A percentile compares a stretch with the other conserved stretches of the same genome.
phyloP scores from a whole-genome alignment of 2,888 invertebrate genomes.

The Microdon myrmicae region DNA sequence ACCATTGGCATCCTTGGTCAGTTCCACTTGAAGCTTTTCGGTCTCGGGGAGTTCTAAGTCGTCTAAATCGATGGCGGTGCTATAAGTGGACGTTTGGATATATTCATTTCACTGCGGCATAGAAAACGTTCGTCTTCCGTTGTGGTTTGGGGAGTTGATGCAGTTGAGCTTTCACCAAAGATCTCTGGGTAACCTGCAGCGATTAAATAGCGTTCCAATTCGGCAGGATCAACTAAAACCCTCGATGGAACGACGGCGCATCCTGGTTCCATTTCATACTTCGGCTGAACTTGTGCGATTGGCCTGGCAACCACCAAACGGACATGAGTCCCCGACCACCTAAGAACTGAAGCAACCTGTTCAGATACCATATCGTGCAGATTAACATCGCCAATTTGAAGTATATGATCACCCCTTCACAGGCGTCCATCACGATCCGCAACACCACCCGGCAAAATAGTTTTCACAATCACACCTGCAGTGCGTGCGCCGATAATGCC shows the following conservation, averaged over 20 bases:
- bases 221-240: slow-evolving; percentile 86
- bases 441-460: slow-evolving; percentile 96
- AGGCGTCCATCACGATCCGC: slow-evolving; percentile 97
- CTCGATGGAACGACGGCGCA: slow-evolving; percentile 75
- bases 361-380: slow-evolving; percentile 98
- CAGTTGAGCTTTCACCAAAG: slow-evolving; percentile 72
- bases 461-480: slow-evolving; percentile 99
- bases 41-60: slow-evolving; percentile 87
- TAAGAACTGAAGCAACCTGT: slow-evolving; percentile 93
- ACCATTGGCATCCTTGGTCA: slow-evolving; percentile 92
- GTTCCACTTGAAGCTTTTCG: slow-evolving; percentile 92
- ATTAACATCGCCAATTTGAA: slow-evolving; percentile 91
- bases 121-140: slow-evolving; percentile 67
- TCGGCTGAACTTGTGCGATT: slow-evolving; percentile 77
- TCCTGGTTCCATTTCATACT: slow-evolving; percentile 69
- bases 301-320: slow-evolving; percentile 93
- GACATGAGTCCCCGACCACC: slow-evolving; percentile 95
- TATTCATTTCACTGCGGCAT: slow-evolving; percentile 61
- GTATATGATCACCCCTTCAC: slow-evolving; percentile 96
- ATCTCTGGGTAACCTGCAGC: slow-evolving; percentile 85
- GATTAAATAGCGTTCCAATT: slow-evolving; percentile 85
- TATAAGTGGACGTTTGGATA: slow-evolving; percentile 57
- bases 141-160: slow-evolving; percentile 65
- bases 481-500: slow-evolving; percentile 97
- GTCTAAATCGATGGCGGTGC: slow-evolving; percentile 65